Conservation (phyloP, 2,113 vertebrate genomes). For the Labrus mixtus region DNA sequence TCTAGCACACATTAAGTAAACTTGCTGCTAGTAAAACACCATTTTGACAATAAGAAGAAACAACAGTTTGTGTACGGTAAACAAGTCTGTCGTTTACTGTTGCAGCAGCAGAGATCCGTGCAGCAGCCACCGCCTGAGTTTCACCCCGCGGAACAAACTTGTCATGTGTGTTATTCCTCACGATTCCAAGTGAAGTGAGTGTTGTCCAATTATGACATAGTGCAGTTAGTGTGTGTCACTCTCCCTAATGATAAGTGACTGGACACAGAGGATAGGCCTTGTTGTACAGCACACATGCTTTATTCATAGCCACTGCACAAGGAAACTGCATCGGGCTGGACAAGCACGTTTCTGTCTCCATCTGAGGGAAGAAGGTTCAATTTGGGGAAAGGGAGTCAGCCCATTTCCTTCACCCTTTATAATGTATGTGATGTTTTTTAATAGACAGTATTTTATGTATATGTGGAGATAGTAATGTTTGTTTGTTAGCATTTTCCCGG, state of each 20-base stretch:
- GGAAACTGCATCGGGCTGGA: constrained; percentile 67
- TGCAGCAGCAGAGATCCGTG: constrained; percentile 27
- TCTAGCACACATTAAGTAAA: neutral
- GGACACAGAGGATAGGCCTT: constrained; percentile 63
- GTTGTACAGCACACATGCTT: constrained; percentile 67
- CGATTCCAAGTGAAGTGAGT: constrained; percentile 52
- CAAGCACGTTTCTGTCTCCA: constrained; percentile 23
- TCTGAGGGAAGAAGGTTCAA: constrained; percentile 10
- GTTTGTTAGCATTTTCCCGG: too few relatives aligned
- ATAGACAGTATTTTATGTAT: neutral
- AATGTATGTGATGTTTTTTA: constrained; percentile 29
- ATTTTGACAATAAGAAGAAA: constrained; percentile 2
- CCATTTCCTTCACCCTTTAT: constrained; percentile 23
- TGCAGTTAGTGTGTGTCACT: constrained; percentile 71
- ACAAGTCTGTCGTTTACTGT: constrained; percentile 5
- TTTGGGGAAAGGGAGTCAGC: constrained; percentile 27
- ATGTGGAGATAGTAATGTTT: too few relatives aligned
- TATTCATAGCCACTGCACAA: constrained; percentile 75
- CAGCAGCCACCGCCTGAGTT: constrained; percentile 37
- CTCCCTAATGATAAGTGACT: constrained; percentile 78
- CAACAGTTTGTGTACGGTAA: constrained; percentile 24
- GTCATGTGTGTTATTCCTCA: constrained; percentile 52
- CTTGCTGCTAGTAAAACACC: neutral
- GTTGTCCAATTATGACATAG: constrained; percentile 76
- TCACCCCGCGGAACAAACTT: constrained; percentile 54